Base-by-base conservation (phyloP, 2,113 vertebrate genomes). In the Riparia riparia region DNA sequence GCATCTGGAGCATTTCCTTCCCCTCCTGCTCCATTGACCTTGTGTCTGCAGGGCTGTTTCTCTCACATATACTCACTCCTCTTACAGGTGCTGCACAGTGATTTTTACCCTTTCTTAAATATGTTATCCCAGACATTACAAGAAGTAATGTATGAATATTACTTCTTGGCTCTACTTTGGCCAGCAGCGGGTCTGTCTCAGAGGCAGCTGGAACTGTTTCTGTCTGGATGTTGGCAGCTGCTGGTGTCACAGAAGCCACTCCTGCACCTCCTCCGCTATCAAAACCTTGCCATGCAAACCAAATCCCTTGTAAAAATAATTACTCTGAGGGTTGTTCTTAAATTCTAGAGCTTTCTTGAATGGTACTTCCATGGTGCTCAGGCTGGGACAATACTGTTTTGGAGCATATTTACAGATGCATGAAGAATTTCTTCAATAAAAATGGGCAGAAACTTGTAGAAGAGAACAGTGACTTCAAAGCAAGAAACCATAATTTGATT, bases 101-200 rank as follows among this genome's bases (percentile, higher is more conserved):
- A 42, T 14, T 70, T 87, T 79, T 71, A 44, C 28, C 2, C 17
- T 61, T 77, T 65, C 20, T 37, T 13, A 42, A 47, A 29, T 19
- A 32, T 2, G 2, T 21, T 74, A 41, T 76, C 17, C 49, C 28
- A 50, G 66, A 53, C 22, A 34, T 22, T 44, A 22, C 24, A 53
- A 26, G 17, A 61, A 7, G 31, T 8, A 79, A 53, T 53, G 31
- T 53, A 34, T 17, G 11, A 26, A 10, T 17, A 8, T 16, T 60
- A 20, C 4, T 79, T 25, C 25, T 12, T 28, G 39, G 14, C 34
- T 86, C 45, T 60, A 2, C 24, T 53, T 49, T 74, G 50, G 16
- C 28, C 44, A 37, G 34, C 0, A 0, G 11, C 1, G 1, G 12
- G 7, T 73, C 26, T 49, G 12, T 61, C 51, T 47, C 10, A 0